Evolutionary conservation across 1,140 invertebrate genomes (phyloP).

Genomic region (Manduca sexta): DNA sequence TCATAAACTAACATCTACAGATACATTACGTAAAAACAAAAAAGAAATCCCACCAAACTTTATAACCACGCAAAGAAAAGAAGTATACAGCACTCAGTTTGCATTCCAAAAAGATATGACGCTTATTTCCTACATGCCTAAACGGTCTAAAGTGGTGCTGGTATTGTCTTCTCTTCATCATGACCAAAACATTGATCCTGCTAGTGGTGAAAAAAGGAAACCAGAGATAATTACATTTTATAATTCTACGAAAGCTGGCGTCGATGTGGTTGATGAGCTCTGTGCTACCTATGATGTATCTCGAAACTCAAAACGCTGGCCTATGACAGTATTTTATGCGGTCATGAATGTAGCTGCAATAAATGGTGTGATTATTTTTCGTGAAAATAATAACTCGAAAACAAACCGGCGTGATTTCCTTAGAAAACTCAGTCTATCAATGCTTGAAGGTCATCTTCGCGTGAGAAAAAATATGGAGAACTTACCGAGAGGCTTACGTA

Average conservation of each 20-base stretch:
- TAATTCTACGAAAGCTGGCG: background rate
- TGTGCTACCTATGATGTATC: constrained; percentile 32
- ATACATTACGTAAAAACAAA: constrained; percentile 67
- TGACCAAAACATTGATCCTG: background rate
- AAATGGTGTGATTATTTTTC: constrained; percentile 6
- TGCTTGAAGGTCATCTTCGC: too few relatives aligned
- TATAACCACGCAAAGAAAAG: background rate
- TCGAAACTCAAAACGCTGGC: constrained; percentile 26
- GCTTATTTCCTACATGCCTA: background rate
- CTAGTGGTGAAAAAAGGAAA: background rate
- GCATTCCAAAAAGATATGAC: background rate
- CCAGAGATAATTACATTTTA: background rate
- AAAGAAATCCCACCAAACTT: constrained; percentile 36
- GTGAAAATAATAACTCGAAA: too few relatives aligned
- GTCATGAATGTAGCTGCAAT: constrained; percentile 35
- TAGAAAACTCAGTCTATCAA: too few relatives aligned
- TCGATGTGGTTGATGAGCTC: constrained; percentile 25
- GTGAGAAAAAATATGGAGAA: too few relatives aligned
- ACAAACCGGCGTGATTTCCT: too few relatives aligned
- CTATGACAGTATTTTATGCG: constrained; percentile 37
- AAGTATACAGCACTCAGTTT: constrained; percentile 23
- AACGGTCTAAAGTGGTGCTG: background rate
- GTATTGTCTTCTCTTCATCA: background rate
- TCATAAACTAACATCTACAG: constrained; percentile 39
- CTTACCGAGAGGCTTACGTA: too few relatives aligned